Evolutionary conservation across 2,888 invertebrate species (phyloP), one percentile per base, ranked within the genome.

Genomic region (Acrobasis suavella): DNA sequence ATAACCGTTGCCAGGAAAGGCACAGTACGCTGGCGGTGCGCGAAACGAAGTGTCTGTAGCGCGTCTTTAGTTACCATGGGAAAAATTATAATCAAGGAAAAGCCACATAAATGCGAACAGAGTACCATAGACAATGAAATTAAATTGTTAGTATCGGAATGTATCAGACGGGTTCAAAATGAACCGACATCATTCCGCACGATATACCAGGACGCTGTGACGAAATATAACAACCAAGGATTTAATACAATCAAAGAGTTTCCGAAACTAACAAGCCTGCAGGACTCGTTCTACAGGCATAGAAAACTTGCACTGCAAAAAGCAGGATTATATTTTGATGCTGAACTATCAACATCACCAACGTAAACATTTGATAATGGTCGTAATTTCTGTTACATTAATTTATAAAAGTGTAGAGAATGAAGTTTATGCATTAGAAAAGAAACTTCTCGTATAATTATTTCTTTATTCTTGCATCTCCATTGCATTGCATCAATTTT

Each of bases 11-110:
- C 14, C 37, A n/a, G 15, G n/a, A 50, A 38, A 15, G 59, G 59
- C 2, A 50, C 12, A 50, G 37, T 50, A 5, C 8, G 15, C 7
- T 59, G 59, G 59, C 59, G 59, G 2, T 59, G 59, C 50, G 9
- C 50, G 16, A 50, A 15, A 50, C 50, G 59, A 16, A 50, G 22
- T 6, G 50, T 50, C 3, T 59, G 59, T 12, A 32, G 14, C 14
- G 59, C 59, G 14, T 59, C 49, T 15, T 32, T 59, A 59, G 32
- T n/a, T 6, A 59, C 59, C 17, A 16, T 16, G 22, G 59, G 59
- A 7, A 59, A 59, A 37, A 37, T 37, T n/a, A 37, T 59, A 10
- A 9, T 14, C 9, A 59, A 59, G n/a, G 37, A 50, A 37, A 50
- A 50, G 15, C 49, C 37, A 16, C 59, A 59, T 12, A 59, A 59